A percentile compares a stretch with the other conserved stretches of the same genome.
phyloP scores from a whole-genome alignment of 2,888 invertebrate species.

The Agapostemon virescens region DNA sequence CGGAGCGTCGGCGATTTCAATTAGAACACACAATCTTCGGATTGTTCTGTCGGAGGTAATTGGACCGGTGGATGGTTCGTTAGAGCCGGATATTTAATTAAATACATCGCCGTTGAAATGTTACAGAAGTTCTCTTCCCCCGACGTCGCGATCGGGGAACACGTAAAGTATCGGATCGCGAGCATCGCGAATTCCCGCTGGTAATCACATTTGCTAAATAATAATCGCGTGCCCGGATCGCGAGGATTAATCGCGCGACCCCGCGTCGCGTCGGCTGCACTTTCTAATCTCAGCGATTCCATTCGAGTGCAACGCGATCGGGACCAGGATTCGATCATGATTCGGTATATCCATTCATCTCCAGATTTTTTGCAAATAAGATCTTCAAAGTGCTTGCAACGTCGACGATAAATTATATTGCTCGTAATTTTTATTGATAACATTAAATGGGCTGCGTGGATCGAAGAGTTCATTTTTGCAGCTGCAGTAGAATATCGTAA shows the following conservation, averaged over 20 bases:
- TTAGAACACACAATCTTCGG: constrained; percentile 29
- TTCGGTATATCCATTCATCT: no score
- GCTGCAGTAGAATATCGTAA: no score
- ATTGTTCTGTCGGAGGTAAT: constrained; percentile 37
- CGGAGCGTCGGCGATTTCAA: constrained; percentile 11
- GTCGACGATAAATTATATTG: no score
- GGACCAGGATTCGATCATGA: no score
- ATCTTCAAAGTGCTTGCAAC: no score
- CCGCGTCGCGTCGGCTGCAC: constrained; percentile 16
- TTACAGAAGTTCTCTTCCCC: background rate
- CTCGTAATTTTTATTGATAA: no score
- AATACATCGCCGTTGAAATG: constrained; percentile 27
- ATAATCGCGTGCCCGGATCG: constrained; percentile 22
- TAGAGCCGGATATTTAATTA: constrained; percentile 49
- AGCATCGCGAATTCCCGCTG: background rate
- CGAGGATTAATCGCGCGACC: constrained; percentile 31
- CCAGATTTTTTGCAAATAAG: no score
- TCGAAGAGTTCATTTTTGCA: no score
- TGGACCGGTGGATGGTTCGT: constrained; percentile 37
- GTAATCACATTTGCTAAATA: constrained; percentile 45
- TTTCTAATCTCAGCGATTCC: constrained; percentile 30
- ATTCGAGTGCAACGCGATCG: background rate
- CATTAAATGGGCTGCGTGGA: no score
- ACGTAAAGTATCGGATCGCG: constrained; percentile 22
- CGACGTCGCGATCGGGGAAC: background rate